Evolutionary conservation across 53 echinoderm and acorn worm genomes (phyloP).

Genomic region (Temnopleurus reevesii): DNA sequence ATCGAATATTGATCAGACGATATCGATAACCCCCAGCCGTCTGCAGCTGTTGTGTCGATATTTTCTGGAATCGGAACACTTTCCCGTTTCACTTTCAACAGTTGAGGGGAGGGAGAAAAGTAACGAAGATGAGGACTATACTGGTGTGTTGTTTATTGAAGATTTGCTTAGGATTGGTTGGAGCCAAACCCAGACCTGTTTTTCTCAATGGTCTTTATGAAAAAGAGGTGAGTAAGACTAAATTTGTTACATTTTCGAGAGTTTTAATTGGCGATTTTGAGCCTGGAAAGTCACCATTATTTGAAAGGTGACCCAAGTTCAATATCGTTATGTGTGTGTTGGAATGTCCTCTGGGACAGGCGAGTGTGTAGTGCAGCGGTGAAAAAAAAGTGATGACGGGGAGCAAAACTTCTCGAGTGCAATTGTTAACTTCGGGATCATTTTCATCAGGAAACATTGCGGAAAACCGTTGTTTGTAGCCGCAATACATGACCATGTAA

Average conservation of each 20-base stretch:
- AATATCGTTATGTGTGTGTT: background rate
- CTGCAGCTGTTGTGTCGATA: background rate
- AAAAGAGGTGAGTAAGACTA: constrained; percentile 3
- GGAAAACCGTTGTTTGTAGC: no score
- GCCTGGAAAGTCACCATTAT: background rate
- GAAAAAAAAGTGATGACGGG: constrained; percentile 23
- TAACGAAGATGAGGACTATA: constrained; percentile 38
- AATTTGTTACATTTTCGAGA: background rate
- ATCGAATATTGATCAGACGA: background rate
- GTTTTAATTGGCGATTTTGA: background rate
- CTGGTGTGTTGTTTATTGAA: background rate
- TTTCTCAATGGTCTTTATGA: constrained; percentile 19
- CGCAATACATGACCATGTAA: no score
- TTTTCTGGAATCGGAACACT: background rate
- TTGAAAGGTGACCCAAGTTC: background rate
- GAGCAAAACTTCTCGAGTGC: background rate
- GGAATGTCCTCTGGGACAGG: background rate
- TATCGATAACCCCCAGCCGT: background rate
- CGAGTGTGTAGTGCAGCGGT: background rate
- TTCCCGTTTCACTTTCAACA: background rate
- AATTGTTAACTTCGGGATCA: background rate
- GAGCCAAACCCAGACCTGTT: constrained; percentile 15
- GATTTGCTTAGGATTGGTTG: background rate
- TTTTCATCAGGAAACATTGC: background rate
- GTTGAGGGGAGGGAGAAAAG: background rate